Base-by-base conservation (phyloP, 2,888 invertebrate genomes). In the Oxytorus armatus region DNA sequence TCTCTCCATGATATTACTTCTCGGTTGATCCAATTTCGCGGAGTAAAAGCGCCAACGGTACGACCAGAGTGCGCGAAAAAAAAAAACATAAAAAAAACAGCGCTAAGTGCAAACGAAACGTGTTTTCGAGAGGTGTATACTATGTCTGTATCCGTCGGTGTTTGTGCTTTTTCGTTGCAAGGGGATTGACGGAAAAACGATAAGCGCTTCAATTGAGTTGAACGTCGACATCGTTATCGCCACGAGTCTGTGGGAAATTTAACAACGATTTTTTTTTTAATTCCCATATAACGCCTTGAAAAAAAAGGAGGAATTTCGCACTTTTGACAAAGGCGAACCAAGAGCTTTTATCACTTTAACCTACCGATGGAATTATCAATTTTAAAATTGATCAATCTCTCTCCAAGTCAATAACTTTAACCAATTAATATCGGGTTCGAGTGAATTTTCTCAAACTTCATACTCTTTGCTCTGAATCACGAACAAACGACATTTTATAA, bases 21-120 rank as follows among this genome's bases (percentile, higher is more conserved):
- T 53, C 51, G 59, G 59, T 33, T 66, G 73, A 78, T 78, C 66
- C 73, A 73, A 78, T 78, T 78, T 73, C 33, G 21, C 25, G 33
- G 65, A 49, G 65, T 69, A 57, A 77, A 77, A 59, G 77, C 72
- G 49, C 69, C 44, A 44, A 39, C 33, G 36, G 59, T n/a, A n/a
- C n/a, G n/a, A 42, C 7, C 65, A 44, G 25, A 61, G 57, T 61
- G 49, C 42, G 33, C 33, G 25, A 11, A 59, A n/a, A 25, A 59
- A n/a, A 25, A 57, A 70, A 72, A 44, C 49, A 42, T 42, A 72
- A 14, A 39, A 29, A 53, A 68, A 21, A 39, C 14, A 14, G 25
- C 33, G 51, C 21, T 66, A 78, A 72, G 77, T 78, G 66, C 44
- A 25, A 68, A 59, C 29, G 44, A 42, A 33, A 61, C 44, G 66